Percentiles rank a stretch among this genome's conserved stretches.
Conservation (phyloP, 2,797 vertebrate genomes). For the Rhinogobio ventralis region DNA sequence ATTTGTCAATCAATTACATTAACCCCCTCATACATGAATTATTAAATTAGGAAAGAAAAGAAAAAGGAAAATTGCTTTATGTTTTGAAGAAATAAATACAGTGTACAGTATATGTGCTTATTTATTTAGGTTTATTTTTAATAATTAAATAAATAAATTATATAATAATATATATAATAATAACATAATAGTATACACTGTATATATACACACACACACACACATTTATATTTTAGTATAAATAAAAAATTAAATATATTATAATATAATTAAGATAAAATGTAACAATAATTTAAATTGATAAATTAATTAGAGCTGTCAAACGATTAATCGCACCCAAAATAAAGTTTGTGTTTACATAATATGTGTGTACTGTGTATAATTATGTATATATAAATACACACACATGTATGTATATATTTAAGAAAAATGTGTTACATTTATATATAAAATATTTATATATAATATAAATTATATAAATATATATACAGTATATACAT, state of each 20-base stretch:
- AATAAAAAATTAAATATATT: background rate
- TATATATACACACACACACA: background rate
- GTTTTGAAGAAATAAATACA: background rate
- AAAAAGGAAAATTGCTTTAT: background rate
- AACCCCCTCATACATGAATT: background rate
- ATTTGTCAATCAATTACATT: background rate
- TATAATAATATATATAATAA: background rate
- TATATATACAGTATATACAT: too few relatives aligned
- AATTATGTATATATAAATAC: too few relatives aligned
- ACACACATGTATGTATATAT: too few relatives aligned
- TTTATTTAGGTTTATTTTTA: background rate
- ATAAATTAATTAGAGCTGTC: background rate
- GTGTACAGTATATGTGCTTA: background rate
- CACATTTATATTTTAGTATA: background rate
- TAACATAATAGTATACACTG: too few relatives aligned
- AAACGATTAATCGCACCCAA: too few relatives aligned
- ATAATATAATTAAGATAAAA: background rate
- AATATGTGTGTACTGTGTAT: too few relatives aligned
- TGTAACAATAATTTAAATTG: background rate
- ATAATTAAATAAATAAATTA: background rate
- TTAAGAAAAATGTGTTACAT: too few relatives aligned
- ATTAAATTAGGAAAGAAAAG: background rate
- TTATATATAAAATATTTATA: too few relatives aligned
- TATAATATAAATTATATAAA: too few relatives aligned
- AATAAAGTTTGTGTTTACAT: too few relatives aligned